phyloP scores from a whole-genome alignment of 1,140 invertebrate species.

The Chionoecetes opilio region DNA sequence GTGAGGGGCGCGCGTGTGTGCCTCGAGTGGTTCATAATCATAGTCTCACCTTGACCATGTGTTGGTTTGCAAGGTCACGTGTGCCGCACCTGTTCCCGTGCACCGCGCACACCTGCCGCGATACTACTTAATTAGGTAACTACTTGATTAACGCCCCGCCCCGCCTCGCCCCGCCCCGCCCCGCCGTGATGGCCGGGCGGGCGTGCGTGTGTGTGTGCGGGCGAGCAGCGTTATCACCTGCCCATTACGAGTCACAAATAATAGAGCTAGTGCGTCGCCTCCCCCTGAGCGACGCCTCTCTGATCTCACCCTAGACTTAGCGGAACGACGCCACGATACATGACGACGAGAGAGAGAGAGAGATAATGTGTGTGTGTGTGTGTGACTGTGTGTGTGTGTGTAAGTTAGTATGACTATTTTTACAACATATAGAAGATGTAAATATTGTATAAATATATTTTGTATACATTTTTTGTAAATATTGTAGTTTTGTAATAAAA shows the following conservation, averaged over 20 bases:
- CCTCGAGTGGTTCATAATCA: neutral
- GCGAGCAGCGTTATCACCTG: neutral
- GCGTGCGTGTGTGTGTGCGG: neutral
- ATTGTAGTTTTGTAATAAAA: constrained; percentile 71
- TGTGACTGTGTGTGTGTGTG: constrained; percentile 10
- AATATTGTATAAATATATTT: constrained; percentile 58
- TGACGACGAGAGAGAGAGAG: neutral
- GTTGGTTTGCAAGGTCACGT: neutral
- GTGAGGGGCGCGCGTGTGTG: neutral
- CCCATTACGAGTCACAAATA: constrained; percentile 13
- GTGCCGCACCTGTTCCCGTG: neutral
- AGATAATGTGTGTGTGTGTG: neutral
- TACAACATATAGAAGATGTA: constrained; percentile 11
- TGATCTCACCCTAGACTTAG: neutral
- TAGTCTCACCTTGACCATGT: neutral
- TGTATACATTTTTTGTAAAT: constrained; percentile 66
- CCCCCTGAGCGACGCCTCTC: neutral
- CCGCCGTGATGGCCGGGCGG: too few relatives aligned
- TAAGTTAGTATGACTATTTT: neutral
- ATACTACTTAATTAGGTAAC: neutral
- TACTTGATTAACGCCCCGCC: neutral
- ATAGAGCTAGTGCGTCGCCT: neutral
- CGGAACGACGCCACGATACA: neutral
- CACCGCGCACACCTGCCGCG: neutral
- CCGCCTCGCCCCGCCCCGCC: neutral